A percentile compares a stretch with the other conserved stretches of the same genome.
phyloP scores from a whole-genome alignment of 2,888 invertebrate genomes.

The Leucophora obtusa region DNA sequence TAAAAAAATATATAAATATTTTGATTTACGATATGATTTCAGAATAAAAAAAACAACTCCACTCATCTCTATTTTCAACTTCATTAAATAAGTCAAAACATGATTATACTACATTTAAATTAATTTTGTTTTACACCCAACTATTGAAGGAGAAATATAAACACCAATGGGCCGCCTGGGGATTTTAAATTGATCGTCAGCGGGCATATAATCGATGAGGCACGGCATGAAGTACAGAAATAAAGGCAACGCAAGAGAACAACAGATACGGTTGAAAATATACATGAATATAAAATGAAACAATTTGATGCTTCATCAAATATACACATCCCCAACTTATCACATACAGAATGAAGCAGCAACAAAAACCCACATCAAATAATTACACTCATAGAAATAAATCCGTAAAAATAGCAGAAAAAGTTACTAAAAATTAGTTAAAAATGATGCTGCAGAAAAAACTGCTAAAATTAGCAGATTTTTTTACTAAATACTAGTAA shows the following conservation, averaged over 20 bases:
- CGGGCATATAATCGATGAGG: slow-evolving; percentile 70
- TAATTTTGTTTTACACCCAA: slow-evolving; percentile 57
- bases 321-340: slow-evolving; percentile 16
- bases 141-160: slow-evolving; percentile 37
- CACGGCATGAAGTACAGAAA: slow-evolving; percentile 40
- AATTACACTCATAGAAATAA: neutral
- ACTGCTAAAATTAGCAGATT: too few relatives aligned
- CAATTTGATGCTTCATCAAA: slow-evolving; percentile 59
- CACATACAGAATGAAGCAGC: neutral
- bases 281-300: slow-evolving; percentile 45
- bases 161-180: slow-evolving; percentile 69
- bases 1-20: slow-evolving; percentile 53
- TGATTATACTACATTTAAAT: slow-evolving; percentile 64
- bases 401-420: too few relatives aligned
- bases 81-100: slow-evolving; percentile 64
- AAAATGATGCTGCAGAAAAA: too few relatives aligned
- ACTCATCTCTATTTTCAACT: slow-evolving; percentile 53
- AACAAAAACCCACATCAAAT: slow-evolving; percentile 55
- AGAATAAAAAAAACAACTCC: slow-evolving; percentile 27
- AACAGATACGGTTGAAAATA: slow-evolving; percentile 1
- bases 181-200: slow-evolving; percentile 71
- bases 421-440: too few relatives aligned
- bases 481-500: too few relatives aligned
- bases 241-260: neutral
- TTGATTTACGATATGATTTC: slow-evolving; percentile 57